phyloP scores from a whole-genome alignment of 2,113 vertebrate genomes.

The Cinclus cinclus region DNA sequence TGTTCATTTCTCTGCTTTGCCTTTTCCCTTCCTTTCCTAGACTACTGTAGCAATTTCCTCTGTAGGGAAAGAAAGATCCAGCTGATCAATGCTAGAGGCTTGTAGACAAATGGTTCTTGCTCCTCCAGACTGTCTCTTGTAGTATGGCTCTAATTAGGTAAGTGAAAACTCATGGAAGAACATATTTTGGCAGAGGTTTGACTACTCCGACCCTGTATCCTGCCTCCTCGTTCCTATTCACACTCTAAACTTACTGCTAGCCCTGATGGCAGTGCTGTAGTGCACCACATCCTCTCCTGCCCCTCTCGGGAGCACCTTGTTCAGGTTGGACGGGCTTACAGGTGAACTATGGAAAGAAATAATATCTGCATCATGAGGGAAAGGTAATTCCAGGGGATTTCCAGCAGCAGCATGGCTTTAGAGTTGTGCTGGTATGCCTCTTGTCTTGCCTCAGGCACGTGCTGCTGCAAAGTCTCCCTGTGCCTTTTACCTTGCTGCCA shows the following conservation, averaged over 20 bases:
- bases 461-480: background rate
- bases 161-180: background rate
- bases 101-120: background rate
- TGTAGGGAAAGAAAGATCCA: background rate
- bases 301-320: background rate
- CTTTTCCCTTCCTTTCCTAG: background rate
- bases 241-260: background rate
- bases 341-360: background rate
- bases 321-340: background rate
- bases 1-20: constrained; percentile 35
- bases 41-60: background rate
- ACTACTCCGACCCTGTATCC: background rate
- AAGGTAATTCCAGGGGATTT: background rate
- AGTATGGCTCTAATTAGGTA: background rate
- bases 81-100: background rate
- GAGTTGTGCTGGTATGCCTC: background rate
- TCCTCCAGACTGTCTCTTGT: background rate
- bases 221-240: background rate
- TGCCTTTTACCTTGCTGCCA: background rate
- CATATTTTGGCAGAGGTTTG: background rate
- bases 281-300: background rate
- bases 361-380: background rate
- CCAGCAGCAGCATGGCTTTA: background rate
- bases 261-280: background rate
- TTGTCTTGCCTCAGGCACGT: background rate